Conservation (phyloP, 1,140 invertebrate species). For the Diorhabda elongata region DNA sequence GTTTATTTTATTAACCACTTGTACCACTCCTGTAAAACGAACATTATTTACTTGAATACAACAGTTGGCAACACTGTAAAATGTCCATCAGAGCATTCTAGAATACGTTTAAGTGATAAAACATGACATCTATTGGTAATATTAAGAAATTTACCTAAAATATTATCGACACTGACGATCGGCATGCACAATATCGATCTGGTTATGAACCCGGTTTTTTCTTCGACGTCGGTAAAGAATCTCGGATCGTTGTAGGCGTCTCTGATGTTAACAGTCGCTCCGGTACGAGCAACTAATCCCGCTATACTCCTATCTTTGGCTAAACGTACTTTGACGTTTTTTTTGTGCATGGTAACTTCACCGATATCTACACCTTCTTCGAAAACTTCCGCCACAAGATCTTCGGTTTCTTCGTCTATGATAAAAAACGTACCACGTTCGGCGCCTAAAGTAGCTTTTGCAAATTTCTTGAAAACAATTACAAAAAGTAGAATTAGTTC, state of each 20-base stretch:
- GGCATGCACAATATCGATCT: constrained; percentile 52
- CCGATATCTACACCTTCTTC: constrained; percentile 50
- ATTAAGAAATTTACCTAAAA: constrained; percentile 47
- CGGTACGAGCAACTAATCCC: constrained; percentile 49
- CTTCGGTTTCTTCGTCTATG: constrained; percentile 47
- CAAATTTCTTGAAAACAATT: constrained; percentile 46
- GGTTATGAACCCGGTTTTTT: constrained; percentile 50
- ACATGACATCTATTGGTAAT: neutral
- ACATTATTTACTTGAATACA: neutral
- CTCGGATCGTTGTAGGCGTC: constrained; percentile 52
- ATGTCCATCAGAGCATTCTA: neutral
- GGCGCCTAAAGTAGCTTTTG: constrained; percentile 52
- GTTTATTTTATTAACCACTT: constrained; percentile 53
- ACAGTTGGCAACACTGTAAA: neutral
- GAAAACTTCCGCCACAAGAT: constrained; percentile 53
- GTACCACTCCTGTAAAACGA: constrained; percentile 49
- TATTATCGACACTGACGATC: constrained; percentile 49
- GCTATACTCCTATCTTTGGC: constrained; percentile 49
- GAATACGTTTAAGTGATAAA: neutral
- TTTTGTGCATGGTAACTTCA: constrained; percentile 44
- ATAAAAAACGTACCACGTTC: constrained; percentile 54
- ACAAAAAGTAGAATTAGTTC: neutral
- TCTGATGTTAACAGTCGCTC: constrained; percentile 48
- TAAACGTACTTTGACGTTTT: constrained; percentile 51
- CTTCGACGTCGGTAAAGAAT: constrained; percentile 51